Conservation (phyloP, 2,113 vertebrate genomes). For the Cochlearius cochlearius region DNA sequence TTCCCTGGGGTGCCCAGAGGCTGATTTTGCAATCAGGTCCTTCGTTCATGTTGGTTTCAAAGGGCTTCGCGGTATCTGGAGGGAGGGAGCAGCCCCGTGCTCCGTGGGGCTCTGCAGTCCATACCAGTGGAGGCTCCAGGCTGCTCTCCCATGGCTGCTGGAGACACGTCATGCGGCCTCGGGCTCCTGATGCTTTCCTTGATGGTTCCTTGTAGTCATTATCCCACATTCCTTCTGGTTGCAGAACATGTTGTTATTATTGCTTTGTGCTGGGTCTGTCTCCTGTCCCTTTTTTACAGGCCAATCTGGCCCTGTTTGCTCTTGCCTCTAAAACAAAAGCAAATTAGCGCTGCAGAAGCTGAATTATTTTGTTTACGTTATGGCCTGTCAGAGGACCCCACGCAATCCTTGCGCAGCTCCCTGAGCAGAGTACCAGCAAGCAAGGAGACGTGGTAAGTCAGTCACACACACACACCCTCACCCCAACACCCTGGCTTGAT, state of each 20-base stretch:
- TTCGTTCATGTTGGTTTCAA: neutral
- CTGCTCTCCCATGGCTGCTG: conserved; percentile 50
- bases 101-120: neutral
- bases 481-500: neutral
- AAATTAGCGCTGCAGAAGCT: conserved; percentile 1
- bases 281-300: conserved; percentile 21
- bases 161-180: conserved; percentile 3
- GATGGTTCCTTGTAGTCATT: conserved; percentile 43
- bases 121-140: neutral
- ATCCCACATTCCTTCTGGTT: conserved; percentile 58
- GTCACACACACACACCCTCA: neutral
- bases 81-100: neutral
- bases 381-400: neutral
- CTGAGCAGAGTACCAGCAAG: neutral
- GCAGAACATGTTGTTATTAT: conserved; percentile 56
- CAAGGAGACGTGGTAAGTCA: neutral
- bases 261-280: conserved; percentile 37
- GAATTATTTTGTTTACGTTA: conserved; percentile 10
- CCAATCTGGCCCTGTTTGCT: conserved; percentile 14
- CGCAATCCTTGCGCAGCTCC: neutral
- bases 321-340: conserved; percentile 34
- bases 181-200: conserved; percentile 35
- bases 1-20: neutral
- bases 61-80: neutral
- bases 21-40: neutral